These are phyloP conservation scores for Vesta saturnalis DNA, from an alignment of 2,888 invertebrate species.

Conservation along the genomic window DNA sequence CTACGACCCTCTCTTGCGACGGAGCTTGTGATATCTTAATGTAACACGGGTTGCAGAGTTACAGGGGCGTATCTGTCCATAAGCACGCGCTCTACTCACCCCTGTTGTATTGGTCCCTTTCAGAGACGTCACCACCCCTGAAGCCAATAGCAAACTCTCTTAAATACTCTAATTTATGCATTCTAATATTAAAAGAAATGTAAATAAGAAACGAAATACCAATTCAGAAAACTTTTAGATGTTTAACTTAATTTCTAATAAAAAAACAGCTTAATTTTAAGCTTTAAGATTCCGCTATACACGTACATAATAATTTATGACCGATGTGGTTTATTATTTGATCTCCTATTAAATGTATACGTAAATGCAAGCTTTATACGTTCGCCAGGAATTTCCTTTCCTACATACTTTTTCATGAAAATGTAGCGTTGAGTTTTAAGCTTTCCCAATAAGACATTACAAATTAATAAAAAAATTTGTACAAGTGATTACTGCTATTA, in stretches of 20 bases:
- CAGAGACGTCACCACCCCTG: constrained; percentile 47
- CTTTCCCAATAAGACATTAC: too few species aligned
- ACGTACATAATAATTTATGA: too few species aligned
- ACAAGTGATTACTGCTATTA: too few species aligned
- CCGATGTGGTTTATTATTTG: too few species aligned
- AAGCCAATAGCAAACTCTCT: constrained; percentile 40
- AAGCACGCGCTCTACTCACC: constrained; percentile 43
- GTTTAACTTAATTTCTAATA: background rate
- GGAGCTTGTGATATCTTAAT: constrained; percentile 58
- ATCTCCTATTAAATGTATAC: too few species aligned
- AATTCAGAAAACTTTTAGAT: constrained; percentile 22
- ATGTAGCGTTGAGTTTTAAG: too few species aligned
- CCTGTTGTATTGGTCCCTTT: constrained; percentile 40
- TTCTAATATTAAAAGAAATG: constrained; percentile 34
- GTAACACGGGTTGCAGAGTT: constrained; percentile 60
- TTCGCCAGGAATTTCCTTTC: too few species aligned
- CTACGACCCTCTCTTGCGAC: constrained; percentile 54
- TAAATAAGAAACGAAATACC: constrained; percentile 40
- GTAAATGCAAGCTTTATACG: too few species aligned
- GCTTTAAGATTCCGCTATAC: too few species aligned
- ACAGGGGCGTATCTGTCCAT: constrained; percentile 57
- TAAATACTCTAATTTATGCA: constrained; percentile 41
- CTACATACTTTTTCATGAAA: too few species aligned
- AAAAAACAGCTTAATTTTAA: background rate
- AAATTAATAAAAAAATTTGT: too few species aligned